Evolutionary conservation across 1,140 invertebrate genomes (phyloP).

Genomic region (Diachasmimorpha longicaudata): DNA sequence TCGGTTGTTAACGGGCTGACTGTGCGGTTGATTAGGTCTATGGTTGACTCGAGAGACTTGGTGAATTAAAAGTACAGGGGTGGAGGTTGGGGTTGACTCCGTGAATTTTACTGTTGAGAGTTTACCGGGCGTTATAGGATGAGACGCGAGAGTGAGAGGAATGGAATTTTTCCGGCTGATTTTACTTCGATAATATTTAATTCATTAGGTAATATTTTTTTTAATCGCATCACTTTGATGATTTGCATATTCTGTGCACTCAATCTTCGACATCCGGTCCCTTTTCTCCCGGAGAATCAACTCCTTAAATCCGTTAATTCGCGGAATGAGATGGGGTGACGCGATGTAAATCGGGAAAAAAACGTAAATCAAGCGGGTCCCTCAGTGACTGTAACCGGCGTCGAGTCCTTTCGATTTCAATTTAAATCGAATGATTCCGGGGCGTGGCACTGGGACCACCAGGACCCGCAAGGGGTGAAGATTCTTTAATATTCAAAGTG

Average conservation of each 20-base stretch:
- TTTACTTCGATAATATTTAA: too few relatives aligned
- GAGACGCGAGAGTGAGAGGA: too few relatives aligned
- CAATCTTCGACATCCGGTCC: neutral
- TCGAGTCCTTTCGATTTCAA: constrained; percentile 35
- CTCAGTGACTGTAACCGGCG: neutral
- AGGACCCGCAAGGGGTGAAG: neutral
- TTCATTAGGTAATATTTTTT: too few relatives aligned
- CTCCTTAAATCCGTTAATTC: neutral
- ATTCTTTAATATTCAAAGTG: constrained; percentile 36
- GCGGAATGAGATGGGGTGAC: neutral
- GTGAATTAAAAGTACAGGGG: neutral
- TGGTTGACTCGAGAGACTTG: constrained; percentile 28
- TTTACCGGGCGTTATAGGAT: neutral
- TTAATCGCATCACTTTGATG: too few relatives aligned
- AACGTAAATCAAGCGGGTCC: neutral
- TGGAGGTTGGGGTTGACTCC: neutral
- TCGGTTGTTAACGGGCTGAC: constrained; percentile 44
- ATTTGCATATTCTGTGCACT: too few relatives aligned
- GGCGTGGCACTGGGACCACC: constrained; percentile 14
- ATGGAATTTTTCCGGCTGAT: neutral
- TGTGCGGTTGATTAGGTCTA: constrained; percentile 46
- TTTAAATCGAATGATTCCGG: constrained; percentile 39
- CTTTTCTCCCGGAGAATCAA: neutral
- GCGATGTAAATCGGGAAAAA: neutral
- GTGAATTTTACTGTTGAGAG: too few relatives aligned